Conservation (phyloP, 2,888 invertebrate species). For the Plutella xylostella region DNA sequence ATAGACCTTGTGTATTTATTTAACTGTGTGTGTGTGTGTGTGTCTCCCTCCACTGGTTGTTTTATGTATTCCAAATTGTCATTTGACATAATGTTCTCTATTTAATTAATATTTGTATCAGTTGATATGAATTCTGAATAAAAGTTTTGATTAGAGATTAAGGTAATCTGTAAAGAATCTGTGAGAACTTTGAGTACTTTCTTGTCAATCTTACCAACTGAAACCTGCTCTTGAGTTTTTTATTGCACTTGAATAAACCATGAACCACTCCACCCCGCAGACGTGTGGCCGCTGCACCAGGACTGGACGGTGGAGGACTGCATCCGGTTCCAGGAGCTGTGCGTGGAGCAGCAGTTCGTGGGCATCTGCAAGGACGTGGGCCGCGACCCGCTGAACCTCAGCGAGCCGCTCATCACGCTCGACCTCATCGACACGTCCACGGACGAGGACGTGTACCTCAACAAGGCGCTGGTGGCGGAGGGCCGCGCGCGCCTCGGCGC, state of each 20-base stretch:
- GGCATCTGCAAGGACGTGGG: constrained; percentile 74
- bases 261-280: constrained; percentile 26
- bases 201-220: too few relatives aligned
- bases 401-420: constrained; percentile 73
- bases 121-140: too few relatives aligned
- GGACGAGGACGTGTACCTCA: constrained; percentile 75
- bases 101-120: too few relatives aligned
- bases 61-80: neutral
- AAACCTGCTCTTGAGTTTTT: too few relatives aligned
- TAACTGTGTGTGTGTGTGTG: neutral
- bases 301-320: constrained; percentile 83
- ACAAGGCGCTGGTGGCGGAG: constrained; percentile 73
- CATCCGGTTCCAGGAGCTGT: constrained; percentile 77
- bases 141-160: too few relatives aligned
- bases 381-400: constrained; percentile 71
- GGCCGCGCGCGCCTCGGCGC: constrained; percentile 67
- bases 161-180: too few relatives aligned
- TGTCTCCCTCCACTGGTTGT: too few relatives aligned
- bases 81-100: too few relatives aligned
- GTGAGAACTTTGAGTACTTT: too few relatives aligned
- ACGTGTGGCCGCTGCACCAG: constrained; percentile 63
- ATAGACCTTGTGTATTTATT: constrained; percentile 33
- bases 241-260: too few relatives aligned
- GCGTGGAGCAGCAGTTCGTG: constrained; percentile 77
- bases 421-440: constrained; percentile 79